Conservation (phyloP, 2,797 vertebrate species). For the Acanthiza pusilla region DNA sequence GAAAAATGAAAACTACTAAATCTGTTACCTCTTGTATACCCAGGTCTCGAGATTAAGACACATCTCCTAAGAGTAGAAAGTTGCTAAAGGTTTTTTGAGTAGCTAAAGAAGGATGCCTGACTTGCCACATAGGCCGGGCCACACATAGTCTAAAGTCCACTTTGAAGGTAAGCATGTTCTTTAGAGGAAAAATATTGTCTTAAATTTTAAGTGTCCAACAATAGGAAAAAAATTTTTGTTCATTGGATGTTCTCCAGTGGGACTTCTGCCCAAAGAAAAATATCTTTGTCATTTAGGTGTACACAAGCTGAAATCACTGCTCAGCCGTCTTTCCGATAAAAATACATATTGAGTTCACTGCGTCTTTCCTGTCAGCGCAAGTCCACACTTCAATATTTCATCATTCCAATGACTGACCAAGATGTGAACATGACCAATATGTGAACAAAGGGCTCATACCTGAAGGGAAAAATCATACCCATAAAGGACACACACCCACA, state of each 20-base stretch:
- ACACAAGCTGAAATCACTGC: neutral
- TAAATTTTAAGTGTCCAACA: neutral
- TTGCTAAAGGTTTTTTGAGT: neutral
- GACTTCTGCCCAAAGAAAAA: neutral
- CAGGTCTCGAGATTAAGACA: neutral
- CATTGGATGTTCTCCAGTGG: neutral
- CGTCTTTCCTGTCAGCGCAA: neutral
- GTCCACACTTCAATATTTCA: neutral
- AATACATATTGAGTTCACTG: neutral
- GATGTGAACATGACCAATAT: neutral
- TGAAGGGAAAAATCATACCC: neutral
- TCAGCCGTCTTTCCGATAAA: neutral
- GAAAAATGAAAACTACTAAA: neutral
- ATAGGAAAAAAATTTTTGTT: neutral
- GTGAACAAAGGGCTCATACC: neutral
- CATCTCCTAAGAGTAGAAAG: neutral
- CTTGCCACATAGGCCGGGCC: neutral
- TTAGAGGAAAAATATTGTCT: neutral
- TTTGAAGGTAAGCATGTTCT: neutral
- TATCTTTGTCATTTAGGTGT: neutral
- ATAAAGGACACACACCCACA: neutral
- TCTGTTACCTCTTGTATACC: neutral
- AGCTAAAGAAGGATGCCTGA: neutral
- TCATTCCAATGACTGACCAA: constrained; percentile 23
- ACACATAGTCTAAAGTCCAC: neutral